Evolutionary conservation across 1,140 invertebrate species (phyloP).

Genomic region (Coptotermes formosanus): DNA sequence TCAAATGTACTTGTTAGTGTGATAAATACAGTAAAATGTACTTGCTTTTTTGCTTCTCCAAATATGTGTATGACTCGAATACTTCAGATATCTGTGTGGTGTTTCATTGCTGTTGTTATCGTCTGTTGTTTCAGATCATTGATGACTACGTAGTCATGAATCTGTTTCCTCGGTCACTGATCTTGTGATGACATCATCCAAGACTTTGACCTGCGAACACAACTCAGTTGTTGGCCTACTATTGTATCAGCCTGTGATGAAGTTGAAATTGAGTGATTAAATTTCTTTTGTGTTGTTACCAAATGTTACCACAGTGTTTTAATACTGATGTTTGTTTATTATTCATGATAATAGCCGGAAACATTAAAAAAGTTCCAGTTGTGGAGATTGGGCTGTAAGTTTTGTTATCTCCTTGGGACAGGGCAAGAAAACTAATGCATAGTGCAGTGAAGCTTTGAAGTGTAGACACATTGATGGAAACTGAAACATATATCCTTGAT

Average conservation of each 20-base stretch:
- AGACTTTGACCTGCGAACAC: neutral
- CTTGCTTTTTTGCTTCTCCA: slow-evolving; percentile 3
- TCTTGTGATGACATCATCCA: slow-evolving; percentile 31
- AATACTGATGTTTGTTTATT: neutral
- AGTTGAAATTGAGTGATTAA: neutral
- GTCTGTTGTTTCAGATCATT: slow-evolving; percentile 55
- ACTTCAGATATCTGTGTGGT: neutral
- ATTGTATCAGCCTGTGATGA: neutral
- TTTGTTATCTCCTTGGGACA: neutral
- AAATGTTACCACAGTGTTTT: neutral
- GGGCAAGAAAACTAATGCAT: neutral
- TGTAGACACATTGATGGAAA: too few species aligned
- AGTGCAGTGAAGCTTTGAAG: too few species aligned
- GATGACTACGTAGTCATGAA: slow-evolving; percentile 70
- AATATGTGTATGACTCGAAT: slow-evolving; percentile 2
- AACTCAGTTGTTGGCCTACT: neutral
- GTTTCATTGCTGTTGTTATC: slow-evolving; percentile 33
- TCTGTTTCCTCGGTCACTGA: slow-evolving; percentile 58
- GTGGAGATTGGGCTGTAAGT: neutral
- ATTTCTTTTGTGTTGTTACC: neutral
- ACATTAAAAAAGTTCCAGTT: neutral
- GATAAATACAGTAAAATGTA: too few species aligned
- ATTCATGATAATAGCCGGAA: neutral
- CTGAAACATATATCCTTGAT: neutral
- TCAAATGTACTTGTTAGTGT: too few species aligned